A percentile compares a stretch with the other conserved stretches of the same genome.
Evolutionary conservation across 2,888 invertebrate species (phyloP).

Genomic region (Agonum fuliginosum): DNA sequence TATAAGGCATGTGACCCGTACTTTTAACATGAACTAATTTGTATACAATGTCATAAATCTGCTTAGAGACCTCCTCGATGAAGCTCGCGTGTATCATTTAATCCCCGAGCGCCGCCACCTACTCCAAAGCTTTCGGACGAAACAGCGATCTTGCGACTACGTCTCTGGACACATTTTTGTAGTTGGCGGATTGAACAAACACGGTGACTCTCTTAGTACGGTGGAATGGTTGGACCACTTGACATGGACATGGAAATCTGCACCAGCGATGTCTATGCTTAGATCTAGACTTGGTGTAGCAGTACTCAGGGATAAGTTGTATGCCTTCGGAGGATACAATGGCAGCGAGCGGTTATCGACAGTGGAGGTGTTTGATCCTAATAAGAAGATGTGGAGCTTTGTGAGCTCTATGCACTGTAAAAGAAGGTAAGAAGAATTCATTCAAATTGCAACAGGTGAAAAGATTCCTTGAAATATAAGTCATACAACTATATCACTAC

Average conservation of each 20-base stretch:
- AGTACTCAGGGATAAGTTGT: constrained; percentile 84
- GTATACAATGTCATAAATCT: background rate
- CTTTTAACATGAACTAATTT: background rate
- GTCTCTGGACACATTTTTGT: constrained; percentile 89
- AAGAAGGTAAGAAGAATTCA: constrained; percentile 76
- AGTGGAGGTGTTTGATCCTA: constrained; percentile 89
- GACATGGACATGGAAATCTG: constrained; percentile 82
- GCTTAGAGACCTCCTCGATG: constrained; percentile 86
- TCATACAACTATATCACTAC: too few relatives aligned
- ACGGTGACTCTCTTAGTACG: constrained; percentile 88
- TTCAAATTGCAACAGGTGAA: background rate
- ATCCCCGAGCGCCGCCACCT: constrained; percentile 89
- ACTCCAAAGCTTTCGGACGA: constrained; percentile 84
- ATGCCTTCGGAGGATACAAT: constrained; percentile 91
- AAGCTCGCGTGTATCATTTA: constrained; percentile 90
- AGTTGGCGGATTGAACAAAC: constrained; percentile 89
- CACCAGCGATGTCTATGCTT: constrained; percentile 89
- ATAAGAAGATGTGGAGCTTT: constrained; percentile 82
- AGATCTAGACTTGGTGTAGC: constrained; percentile 90
- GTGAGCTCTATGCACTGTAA: constrained; percentile 88
- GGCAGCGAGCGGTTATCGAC: constrained; percentile 87
- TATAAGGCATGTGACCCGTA: too few relatives aligned
- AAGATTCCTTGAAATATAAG: too few relatives aligned
- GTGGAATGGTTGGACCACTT: constrained; percentile 89
- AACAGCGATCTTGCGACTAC: constrained; percentile 83